These are phyloP conservation scores for Crocodylus rhombifer DNA, from an alignment of 2,797 vertebrate species.

Conservation along the genomic window DNA sequence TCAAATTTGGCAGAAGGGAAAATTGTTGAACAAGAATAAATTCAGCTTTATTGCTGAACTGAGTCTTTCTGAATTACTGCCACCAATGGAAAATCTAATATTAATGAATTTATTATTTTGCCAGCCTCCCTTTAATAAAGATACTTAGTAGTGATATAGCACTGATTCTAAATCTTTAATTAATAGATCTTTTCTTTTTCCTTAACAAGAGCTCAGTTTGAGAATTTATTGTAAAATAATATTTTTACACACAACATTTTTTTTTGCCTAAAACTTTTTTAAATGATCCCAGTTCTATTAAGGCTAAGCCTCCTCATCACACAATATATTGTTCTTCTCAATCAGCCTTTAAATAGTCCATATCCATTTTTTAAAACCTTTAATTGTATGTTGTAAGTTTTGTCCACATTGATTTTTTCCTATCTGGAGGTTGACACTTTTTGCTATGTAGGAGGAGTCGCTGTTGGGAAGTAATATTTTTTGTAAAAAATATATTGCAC, in stretches of 20 bases:
- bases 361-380: background rate
- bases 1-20: background rate
- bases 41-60: too few species aligned
- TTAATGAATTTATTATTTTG: too few species aligned
- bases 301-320: background rate
- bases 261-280: background rate
- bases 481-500: background rate
- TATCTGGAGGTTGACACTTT: too few species aligned
- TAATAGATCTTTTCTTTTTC: background rate
- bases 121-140: too few species aligned
- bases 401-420: background rate
- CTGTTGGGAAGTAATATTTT: too few species aligned
- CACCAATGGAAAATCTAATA: too few species aligned
- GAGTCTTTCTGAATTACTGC: too few species aligned
- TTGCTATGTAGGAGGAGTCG: too few species aligned
- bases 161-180: background rate
- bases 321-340: background rate
- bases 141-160: too few species aligned
- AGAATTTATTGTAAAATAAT: background rate
- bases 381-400: background rate
- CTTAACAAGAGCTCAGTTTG: background rate
- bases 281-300: background rate
- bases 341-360: too few species aligned
- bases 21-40: too few species aligned
- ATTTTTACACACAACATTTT: background rate